Percentiles rank a stretch among this genome's conserved stretches.
Conservation (phyloP, 2,888 invertebrate species). For the Ellobium chinense region DNA sequence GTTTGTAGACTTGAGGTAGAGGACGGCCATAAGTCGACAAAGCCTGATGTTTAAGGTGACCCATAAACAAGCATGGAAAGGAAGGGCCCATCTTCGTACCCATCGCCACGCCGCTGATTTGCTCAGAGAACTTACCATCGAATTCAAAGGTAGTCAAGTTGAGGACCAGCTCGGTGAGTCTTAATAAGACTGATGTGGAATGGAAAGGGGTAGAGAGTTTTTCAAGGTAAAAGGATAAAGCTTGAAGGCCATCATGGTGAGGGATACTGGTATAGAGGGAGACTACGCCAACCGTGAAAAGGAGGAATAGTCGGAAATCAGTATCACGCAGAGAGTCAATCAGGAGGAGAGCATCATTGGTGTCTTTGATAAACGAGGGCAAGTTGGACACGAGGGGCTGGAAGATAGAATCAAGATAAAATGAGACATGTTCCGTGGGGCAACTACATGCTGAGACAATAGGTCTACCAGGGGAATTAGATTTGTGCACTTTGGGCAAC, state of each 20-base stretch:
- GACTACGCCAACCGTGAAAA: neutral
- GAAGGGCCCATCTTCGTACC: no score
- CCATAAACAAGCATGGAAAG: no score
- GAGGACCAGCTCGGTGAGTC: no score
- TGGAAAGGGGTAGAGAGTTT: no score
- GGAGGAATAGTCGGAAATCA: neutral
- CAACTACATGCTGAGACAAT: constrained; percentile 25
- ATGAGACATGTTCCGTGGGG: neutral
- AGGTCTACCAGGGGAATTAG: neutral
- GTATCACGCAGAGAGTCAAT: neutral
- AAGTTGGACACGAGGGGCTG: neutral
- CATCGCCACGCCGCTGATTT: no score
- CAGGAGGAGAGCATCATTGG: constrained; percentile 7
- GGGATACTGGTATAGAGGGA: neutral
- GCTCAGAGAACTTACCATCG: no score
- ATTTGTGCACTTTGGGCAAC: no score
- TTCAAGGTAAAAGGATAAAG: neutral
- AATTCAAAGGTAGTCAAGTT: no score
- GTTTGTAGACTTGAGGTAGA: no score
- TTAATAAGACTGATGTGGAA: no score
- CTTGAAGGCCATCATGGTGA: neutral
- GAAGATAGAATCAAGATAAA: neutral
- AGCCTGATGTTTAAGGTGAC: no score
- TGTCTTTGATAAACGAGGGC: constrained; percentile 15
- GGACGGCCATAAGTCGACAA: no score